These are phyloP conservation scores for Tineola bisselliella DNA, from an alignment of 2,888 invertebrate species.

Conservation along the genomic window DNA sequence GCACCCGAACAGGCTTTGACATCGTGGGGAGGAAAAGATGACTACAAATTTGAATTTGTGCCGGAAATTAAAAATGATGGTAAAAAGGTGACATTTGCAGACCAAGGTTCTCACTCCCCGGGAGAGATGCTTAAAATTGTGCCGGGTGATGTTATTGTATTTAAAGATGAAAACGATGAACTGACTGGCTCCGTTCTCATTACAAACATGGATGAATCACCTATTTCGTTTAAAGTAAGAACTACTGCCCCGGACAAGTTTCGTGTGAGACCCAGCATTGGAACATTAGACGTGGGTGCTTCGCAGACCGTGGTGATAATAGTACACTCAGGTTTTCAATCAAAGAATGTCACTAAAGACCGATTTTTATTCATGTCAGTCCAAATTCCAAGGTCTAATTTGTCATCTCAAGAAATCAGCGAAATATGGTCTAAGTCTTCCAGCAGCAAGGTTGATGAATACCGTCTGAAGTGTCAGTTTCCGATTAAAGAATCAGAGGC, in stretches of 20 bases:
- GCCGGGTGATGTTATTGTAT: slow-evolving; percentile 77
- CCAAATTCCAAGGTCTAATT: slow-evolving; percentile 68
- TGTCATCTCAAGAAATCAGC: slow-evolving; percentile 70
- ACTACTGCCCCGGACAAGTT: slow-evolving; percentile 97
- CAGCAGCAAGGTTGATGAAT: slow-evolving; percentile 73
- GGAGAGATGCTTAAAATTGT: slow-evolving; percentile 70
- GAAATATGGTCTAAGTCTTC: slow-evolving; percentile 79
- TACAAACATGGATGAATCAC: slow-evolving; percentile 72
- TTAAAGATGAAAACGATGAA: slow-evolving; percentile 74
- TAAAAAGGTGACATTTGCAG: slow-evolving; percentile 50
- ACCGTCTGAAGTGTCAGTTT: slow-evolving; percentile 76
- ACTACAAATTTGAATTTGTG: slow-evolving; percentile 76
- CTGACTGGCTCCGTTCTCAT: slow-evolving; percentile 73
- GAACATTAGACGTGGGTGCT: slow-evolving; percentile 74
- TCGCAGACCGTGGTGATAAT: slow-evolving; percentile 75
- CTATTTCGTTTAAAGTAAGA: slow-evolving; percentile 78
- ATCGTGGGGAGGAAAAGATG: slow-evolving; percentile 83
- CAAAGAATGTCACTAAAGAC: slow-evolving; percentile 77
- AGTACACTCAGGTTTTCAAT: slow-evolving; percentile 77
- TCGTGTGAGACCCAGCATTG: slow-evolving; percentile 89
- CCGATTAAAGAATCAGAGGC: slow-evolving; percentile 48
- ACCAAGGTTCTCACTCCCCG: slow-evolving; percentile 46
- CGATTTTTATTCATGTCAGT: slow-evolving; percentile 90
- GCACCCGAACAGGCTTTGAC: slow-evolving; percentile 77
- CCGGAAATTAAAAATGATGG: slow-evolving; percentile 66